Evolutionary conservation across 1,140 invertebrate species (phyloP).

Genomic region (Limonius californicus): DNA sequence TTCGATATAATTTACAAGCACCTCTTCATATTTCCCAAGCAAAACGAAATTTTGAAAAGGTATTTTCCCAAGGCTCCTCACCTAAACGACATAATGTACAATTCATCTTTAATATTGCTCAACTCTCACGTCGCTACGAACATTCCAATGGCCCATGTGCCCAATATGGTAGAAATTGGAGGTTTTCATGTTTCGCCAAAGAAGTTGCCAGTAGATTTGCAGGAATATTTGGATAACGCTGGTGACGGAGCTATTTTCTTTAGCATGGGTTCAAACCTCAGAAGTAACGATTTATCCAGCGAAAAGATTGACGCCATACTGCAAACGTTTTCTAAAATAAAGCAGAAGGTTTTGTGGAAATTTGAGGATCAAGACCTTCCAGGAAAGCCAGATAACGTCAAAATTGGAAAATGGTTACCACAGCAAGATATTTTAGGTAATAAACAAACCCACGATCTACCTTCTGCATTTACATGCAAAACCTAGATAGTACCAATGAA

Average conservation of each 20-base stretch:
- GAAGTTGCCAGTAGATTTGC: slow-evolving; percentile 23
- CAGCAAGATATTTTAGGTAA: neutral
- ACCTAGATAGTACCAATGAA: too few relatives aligned
- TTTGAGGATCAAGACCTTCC: neutral
- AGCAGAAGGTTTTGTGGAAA: neutral
- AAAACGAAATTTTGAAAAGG: neutral
- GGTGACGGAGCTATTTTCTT: slow-evolving; percentile 47
- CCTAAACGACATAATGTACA: slow-evolving; percentile 14
- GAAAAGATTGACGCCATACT: neutral
- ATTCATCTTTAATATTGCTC: slow-evolving; percentile 47
- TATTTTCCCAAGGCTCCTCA: neutral
- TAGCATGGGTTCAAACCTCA: slow-evolving; percentile 43
- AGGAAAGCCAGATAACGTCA: neutral
- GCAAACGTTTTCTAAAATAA: neutral
- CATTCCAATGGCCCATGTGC: slow-evolving; percentile 47
- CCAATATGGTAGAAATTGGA: slow-evolving; percentile 56
- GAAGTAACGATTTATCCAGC: neutral
- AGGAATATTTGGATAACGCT: slow-evolving; percentile 37
- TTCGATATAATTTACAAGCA: neutral
- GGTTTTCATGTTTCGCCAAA: slow-evolving; percentile 51
- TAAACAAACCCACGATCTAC: too few relatives aligned
- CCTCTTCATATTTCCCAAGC: neutral
- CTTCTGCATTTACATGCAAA: too few relatives aligned
- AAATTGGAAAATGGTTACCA: neutral
- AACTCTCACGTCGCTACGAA: slow-evolving; percentile 52